Evolutionary conservation across 1,140 invertebrate genomes (phyloP), one percentile per base, ranked within the genome.

Genomic region (Helicoverpa armigera): DNA sequence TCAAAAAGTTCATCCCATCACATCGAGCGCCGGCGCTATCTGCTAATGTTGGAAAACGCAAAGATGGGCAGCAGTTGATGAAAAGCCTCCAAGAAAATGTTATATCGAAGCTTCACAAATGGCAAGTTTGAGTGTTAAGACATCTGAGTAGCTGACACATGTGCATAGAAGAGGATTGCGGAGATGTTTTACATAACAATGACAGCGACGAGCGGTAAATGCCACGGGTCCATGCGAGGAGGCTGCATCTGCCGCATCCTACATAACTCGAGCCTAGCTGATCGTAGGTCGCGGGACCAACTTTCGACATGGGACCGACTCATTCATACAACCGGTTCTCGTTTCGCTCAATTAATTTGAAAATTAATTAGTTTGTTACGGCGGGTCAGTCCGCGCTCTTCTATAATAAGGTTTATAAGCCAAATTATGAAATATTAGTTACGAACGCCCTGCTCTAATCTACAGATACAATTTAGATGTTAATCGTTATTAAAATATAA

Each of bases 301-400:
- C 90, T 94, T 93, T 92, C 88, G 83, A 89, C 86, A 87, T 92
- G 87, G 85, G 86, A 86, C 85, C 83, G 73, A 87, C 76, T 82
- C 84, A 88, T 87, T 87, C 77, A 85, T 80, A 53, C 60, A 87
- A 92, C 90, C 92, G 88, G 91, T 94, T 90, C 80, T 87, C 51
- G 87, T 90, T 88, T 90, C 84, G 87, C 86, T 89, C 87, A 91
- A 91, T 90, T 91, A 91, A 91, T 89, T 93, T 89, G 80, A 90
- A 92, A 92, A 91, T 90, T 89, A 91, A 92, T 93, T 92, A 87
- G 79, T 90, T 87, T 88, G 83, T 82, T 86, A 87, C 82, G 88
- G 85, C 84, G 85, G 86, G 86, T 90, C 89, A 84, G 63, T 67
- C 83, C 77, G 78, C 79, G 78, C 79, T 83, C 76, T 82, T 43